These are phyloP conservation scores for Marisa cornuarietis DNA, from an alignment of 1,140 invertebrate genomes.

Conservation along the genomic window DNA sequence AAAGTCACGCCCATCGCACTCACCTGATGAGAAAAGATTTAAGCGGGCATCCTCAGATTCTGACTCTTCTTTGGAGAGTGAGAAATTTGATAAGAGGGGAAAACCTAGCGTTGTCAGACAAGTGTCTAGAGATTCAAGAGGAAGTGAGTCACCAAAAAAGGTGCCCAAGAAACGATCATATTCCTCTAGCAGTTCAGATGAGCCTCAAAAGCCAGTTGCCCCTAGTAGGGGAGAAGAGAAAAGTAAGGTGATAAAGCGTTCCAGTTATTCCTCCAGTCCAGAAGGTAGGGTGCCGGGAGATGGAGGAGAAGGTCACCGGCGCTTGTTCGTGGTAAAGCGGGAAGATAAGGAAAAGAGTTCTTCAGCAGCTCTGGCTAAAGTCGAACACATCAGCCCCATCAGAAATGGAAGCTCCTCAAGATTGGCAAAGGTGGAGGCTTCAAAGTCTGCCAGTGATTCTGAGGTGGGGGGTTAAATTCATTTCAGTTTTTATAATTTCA, in stretches of 20 bases:
- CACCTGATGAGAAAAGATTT: conserved; percentile 5
- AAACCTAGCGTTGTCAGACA: not conserved
- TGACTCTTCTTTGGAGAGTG: conserved; percentile 14
- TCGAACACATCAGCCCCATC: not conserved
- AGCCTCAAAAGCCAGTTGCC: not conserved
- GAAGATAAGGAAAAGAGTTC: conserved; percentile 8
- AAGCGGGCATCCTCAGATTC: conserved; percentile 8
- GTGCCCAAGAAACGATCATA: conserved; percentile 7
- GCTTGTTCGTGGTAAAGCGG: conserved; percentile 17
- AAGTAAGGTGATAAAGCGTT: conserved; percentile 14
- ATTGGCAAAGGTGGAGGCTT: conserved; percentile 12
- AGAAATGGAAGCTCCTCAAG: conserved; percentile 14
- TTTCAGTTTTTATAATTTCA: not conserved
- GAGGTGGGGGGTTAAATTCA: conserved; percentile 24
- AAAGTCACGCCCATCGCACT: not conserved
- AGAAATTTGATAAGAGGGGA: conserved; percentile 8
- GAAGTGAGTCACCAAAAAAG: conserved; percentile 6
- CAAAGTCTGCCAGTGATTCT: conserved; percentile 31
- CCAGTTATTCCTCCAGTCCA: conserved; percentile 8
- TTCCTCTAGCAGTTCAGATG: conserved; percentile 19
- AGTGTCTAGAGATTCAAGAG: conserved; percentile 2
- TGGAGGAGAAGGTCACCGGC: not conserved
- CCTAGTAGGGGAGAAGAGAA: not conserved
- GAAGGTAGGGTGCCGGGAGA: not conserved
- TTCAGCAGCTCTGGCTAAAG: not conserved